These are phyloP conservation scores for Octodonta nipae DNA, from an alignment of 2,888 invertebrate genomes.

Conservation along the genomic window DNA sequence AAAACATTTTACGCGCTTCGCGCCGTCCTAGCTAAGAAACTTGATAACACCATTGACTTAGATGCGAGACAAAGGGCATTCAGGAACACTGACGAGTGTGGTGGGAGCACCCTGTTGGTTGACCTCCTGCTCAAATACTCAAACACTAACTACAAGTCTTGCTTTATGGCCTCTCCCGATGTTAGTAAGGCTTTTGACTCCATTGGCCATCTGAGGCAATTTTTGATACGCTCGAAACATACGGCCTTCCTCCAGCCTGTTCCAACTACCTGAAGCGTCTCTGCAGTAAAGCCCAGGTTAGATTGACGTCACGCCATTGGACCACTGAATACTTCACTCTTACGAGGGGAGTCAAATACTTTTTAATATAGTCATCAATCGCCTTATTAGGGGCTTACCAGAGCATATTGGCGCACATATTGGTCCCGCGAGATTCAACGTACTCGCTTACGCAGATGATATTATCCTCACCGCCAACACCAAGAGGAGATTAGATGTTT, in stretches of 20 bases:
- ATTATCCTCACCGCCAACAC: slow-evolving; percentile 2
- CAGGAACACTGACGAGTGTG: neutral
- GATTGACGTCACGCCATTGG: neutral
- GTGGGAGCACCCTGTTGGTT: neutral
- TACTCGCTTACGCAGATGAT: neutral
- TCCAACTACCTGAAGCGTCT: neutral
- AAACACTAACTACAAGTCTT: neutral
- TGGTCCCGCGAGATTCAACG: neutral
- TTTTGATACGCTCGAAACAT: neutral
- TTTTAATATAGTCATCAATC: slow-evolving; percentile 4
- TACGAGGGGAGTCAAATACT: slow-evolving; percentile 2
- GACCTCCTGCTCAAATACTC: neutral
- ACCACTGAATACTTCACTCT: neutral
- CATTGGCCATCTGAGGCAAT: neutral
- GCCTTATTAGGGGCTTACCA: neutral
- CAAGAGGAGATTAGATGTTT: too few species aligned
- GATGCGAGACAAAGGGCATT: slow-evolving; percentile 3
- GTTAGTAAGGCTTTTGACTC: neutral
- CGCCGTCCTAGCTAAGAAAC: too few species aligned
- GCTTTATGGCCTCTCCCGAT: neutral
- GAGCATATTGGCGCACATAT: neutral
- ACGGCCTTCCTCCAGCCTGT: neutral
- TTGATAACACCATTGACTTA: slow-evolving; percentile 1
- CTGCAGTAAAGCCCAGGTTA: neutral
- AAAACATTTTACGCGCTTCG: too few species aligned